Conservation (phyloP, 37 sponge, comb jelly and placozoan genomes). For the Agelas oroides region DNA sequence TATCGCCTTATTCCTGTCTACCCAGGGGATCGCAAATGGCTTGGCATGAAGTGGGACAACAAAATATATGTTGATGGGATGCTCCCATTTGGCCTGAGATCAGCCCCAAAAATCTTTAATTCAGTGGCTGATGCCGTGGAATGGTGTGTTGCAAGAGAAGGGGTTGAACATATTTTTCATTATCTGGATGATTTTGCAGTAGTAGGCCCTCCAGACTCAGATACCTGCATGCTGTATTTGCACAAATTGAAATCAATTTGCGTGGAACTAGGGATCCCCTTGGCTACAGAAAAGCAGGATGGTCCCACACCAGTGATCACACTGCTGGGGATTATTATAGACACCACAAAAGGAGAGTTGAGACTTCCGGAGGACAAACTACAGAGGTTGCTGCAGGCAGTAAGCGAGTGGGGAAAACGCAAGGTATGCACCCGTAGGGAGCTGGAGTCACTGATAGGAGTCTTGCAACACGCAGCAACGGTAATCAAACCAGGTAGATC, state of each 20-base stretch:
- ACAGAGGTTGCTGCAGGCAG: neutral
- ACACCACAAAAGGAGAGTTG: conserved; percentile 25
- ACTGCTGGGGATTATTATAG: conserved; percentile 49
- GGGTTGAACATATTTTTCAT: conserved; percentile 19
- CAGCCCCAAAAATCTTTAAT: conserved; percentile 61
- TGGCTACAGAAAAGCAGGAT: conserved; percentile 56
- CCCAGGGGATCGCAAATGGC: conserved; percentile 18
- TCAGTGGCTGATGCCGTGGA: conserved; percentile 48
- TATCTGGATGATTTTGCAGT: conserved; percentile 58
- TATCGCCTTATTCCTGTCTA: conserved; percentile 51
- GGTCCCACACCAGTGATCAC: conserved; percentile 40
- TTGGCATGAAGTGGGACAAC: conserved; percentile 53
- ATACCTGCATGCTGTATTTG: neutral
- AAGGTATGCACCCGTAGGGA: conserved; percentile 18
- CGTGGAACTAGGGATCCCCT: conserved; percentile 42
- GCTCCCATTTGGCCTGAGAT: conserved; percentile 54
- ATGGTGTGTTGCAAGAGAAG: conserved; percentile 10
- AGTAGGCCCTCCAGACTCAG: conserved; percentile 44
- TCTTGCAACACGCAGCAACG: conserved; percentile 25
- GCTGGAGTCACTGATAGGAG: conserved; percentile 34
- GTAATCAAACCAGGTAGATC: conserved; percentile 50
- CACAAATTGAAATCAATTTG: conserved; percentile 7
- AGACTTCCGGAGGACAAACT: conserved; percentile 62
- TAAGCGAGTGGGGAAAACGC: conserved; percentile 13
- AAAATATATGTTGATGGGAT: conserved; percentile 10